phyloP scores from a whole-genome alignment of 2,797 vertebrate genomes.

The Hippoglossus hippoglossus region DNA sequence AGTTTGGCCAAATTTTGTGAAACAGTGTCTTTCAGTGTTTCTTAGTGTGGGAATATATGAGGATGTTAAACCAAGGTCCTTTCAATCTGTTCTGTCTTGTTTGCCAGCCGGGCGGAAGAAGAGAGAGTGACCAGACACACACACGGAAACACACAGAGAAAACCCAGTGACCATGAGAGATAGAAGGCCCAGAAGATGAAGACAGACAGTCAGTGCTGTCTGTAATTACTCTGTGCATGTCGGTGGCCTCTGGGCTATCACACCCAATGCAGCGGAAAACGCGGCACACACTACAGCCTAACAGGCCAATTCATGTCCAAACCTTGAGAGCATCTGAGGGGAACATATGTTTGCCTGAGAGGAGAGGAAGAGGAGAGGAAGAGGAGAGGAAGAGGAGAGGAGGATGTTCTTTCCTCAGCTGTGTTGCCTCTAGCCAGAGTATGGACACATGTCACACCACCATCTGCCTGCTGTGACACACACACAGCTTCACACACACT shows the following conservation, averaged over 20 bases:
- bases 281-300: constrained; percentile 44
- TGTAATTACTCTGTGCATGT: constrained; percentile 72
- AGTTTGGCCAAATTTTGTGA: background rate
- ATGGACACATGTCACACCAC: constrained; percentile 60
- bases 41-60: background rate
- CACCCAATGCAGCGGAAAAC: constrained; percentile 66
- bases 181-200: constrained; percentile 62
- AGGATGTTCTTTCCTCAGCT: constrained; percentile 50
- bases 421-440: constrained; percentile 54
- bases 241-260: constrained; percentile 65
- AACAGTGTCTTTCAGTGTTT: background rate
- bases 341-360: constrained; percentile 60
- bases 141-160: constrained; percentile 15
- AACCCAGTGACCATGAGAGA: constrained; percentile 62
- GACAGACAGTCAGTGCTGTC: constrained; percentile 59
- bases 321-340: constrained; percentile 43
- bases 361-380: constrained; percentile 23
- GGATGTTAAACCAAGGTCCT: constrained; percentile 1
- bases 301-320: constrained; percentile 64
- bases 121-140: constrained; percentile 25
- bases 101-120: constrained; percentile 50
- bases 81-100: constrained; percentile 1
- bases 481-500: background rate
- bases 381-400: constrained; percentile 27
- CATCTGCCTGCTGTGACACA: constrained; percentile 66